A percentile compares a stretch with the other conserved stretches of the same genome.
phyloP scores from a whole-genome alignment of 2,888 invertebrate species.

The Cataglyphis albicans region DNA sequence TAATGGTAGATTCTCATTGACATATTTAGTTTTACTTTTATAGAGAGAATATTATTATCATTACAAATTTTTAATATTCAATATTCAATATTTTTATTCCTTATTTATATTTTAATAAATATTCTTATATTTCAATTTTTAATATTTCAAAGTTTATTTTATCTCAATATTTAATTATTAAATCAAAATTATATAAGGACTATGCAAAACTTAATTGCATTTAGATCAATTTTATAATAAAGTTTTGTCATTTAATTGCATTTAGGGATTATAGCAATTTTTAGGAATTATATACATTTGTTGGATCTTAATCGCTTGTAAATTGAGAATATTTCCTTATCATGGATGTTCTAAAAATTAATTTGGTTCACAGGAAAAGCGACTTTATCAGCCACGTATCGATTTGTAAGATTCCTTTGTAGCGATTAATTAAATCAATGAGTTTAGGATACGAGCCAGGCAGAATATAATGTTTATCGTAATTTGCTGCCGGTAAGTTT shows the following conservation, averaged over 20 bases:
- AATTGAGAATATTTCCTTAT: not conserved
- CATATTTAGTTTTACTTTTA: not conserved
- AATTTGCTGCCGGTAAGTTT: conserved; percentile 60
- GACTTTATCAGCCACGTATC: not conserved
- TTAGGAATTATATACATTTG: not conserved
- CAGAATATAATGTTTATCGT: conserved; percentile 50
- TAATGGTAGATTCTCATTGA: conserved; percentile 22
- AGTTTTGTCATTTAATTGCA: not conserved
- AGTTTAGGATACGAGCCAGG: conserved; percentile 31
- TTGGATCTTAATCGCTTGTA: not conserved
- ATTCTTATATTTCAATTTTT: not conserved
- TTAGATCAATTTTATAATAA: not conserved
- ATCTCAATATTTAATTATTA: conserved; percentile 7
- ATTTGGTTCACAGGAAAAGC: not conserved
- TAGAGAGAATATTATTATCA: not conserved
- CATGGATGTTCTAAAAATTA: not conserved
- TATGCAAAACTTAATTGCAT: not conserved
- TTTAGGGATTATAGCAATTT: not conserved
- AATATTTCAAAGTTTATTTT: not conserved
- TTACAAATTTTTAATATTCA: not conserved
- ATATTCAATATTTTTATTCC: not conserved
- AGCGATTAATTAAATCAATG: conserved; percentile 61
- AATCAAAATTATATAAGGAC: not conserved
- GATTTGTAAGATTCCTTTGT: not conserved
- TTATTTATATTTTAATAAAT: too few species aligned